Evolutionary conservation across 2,797 vertebrate species (phyloP).

Genomic region (Pangasius krempfi): DNA sequence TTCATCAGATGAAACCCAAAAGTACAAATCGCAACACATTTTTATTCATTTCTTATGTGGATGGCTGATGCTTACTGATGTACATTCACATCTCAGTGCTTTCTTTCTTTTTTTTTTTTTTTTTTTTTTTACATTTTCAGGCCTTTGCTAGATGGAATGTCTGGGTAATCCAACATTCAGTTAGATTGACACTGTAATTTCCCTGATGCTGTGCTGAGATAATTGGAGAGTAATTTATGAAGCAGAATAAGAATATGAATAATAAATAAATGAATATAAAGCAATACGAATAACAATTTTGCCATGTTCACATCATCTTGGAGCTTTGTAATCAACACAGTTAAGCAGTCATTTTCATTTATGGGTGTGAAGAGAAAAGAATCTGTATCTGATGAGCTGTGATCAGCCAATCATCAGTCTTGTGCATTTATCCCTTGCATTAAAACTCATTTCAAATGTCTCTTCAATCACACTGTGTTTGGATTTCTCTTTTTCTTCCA

Average conservation of each 20-base stretch:
- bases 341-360: not conserved
- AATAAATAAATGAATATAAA: not conserved
- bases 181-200: not conserved
- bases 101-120: not conserved
- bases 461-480: slow-evolving; percentile 3
- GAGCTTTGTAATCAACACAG: not conserved
- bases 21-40: not conserved
- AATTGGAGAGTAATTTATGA: not conserved
- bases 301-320: not conserved
- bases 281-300: not conserved
- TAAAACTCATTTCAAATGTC: slow-evolving; percentile 29
- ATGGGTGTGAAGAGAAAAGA: not conserved
- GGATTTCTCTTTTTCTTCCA: slow-evolving; percentile 5
- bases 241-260: not conserved
- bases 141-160: not conserved
- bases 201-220: slow-evolving; percentile 1
- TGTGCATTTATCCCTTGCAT: slow-evolving; percentile 35
- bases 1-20: not conserved
- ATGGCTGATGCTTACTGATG: not conserved
- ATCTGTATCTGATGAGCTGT: slow-evolving; percentile 8
- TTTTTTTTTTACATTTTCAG: not conserved
- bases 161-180: not conserved
- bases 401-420: slow-evolving; percentile 7
- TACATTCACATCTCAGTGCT: not conserved
- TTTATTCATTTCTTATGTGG: not conserved